These are phyloP conservation scores for Drosophila suboccidentalis DNA, from an alignment of 2,888 invertebrate species.

Conservation along the genomic window DNA sequence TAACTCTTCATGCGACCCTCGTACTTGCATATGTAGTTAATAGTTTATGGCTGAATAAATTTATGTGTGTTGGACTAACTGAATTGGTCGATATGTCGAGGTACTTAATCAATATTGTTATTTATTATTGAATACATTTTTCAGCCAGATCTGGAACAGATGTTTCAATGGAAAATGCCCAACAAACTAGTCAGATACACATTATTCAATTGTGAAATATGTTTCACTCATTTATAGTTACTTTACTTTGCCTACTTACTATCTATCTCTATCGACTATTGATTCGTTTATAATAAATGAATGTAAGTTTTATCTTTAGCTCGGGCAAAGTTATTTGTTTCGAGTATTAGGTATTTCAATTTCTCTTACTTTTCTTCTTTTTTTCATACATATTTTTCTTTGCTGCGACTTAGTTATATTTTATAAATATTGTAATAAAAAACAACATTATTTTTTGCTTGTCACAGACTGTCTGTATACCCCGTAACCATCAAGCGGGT, in stretches of 20 bases:
- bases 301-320: neutral
- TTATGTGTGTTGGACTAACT: constrained; percentile 17
- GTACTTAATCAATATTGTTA: constrained; percentile 27
- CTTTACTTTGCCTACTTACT: neutral
- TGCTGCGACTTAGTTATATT: neutral
- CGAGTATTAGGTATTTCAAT: neutral
- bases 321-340: neutral
- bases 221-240: neutral
- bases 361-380: neutral
- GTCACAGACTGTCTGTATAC: neutral
- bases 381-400: neutral
- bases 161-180: constrained; percentile 14
- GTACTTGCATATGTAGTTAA: neutral
- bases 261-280: neutral
- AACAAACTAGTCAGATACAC: constrained; percentile 4
- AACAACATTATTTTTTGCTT: neutral
- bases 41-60: constrained; percentile 15
- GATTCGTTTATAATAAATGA: neutral
- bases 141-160: constrained; percentile 14
- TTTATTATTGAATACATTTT: constrained; percentile 21
- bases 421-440: neutral
- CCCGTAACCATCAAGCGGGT: neutral
- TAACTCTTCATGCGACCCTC: neutral
- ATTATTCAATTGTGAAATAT: constrained; percentile 9
- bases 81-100: constrained; percentile 3